These are phyloP conservation scores for Macroramphosus scolopax DNA, from an alignment of 2,797 vertebrate genomes.

Conservation along the genomic window DNA sequence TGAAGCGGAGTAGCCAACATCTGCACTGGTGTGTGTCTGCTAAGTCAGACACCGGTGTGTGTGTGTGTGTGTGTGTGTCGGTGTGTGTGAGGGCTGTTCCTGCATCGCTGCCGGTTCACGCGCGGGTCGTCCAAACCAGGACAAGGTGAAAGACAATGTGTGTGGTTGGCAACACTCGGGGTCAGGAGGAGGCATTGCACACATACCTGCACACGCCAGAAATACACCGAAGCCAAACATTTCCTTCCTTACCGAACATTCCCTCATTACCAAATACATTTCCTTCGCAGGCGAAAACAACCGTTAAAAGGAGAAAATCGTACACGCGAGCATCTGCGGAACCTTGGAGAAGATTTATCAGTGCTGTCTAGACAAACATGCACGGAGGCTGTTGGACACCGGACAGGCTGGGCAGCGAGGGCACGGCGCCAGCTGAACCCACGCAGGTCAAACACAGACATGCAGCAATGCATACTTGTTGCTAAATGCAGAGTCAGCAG, in stretches of 20 bases:
- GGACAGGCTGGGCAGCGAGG: conserved; percentile 26
- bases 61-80: conserved; percentile 42
- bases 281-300: not conserved
- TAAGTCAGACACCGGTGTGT: conserved; percentile 44
- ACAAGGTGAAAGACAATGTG: conserved; percentile 60
- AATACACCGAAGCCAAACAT: conserved; percentile 41
- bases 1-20: conserved; percentile 55
- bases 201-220: conserved; percentile 22
- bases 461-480: conserved; percentile 50
- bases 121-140: conserved; percentile 57
- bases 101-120: conserved; percentile 54
- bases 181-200: conserved; percentile 15
- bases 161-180: conserved; percentile 15
- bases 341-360: conserved; percentile 22
- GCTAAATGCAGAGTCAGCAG: conserved; percentile 59
- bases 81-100: conserved; percentile 35
- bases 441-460: conserved; percentile 59
- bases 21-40: conserved; percentile 57
- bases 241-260: not conserved
- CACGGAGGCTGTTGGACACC: too few species aligned
- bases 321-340: conserved; percentile 27
- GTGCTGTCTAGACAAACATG: conserved; percentile 41
- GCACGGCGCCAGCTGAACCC: conserved; percentile 65
- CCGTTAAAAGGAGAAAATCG: not conserved
- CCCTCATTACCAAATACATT: not conserved